Base-by-base conservation (phyloP, 1,140 invertebrate genomes). In the Lasioglossum baleicum region DNA sequence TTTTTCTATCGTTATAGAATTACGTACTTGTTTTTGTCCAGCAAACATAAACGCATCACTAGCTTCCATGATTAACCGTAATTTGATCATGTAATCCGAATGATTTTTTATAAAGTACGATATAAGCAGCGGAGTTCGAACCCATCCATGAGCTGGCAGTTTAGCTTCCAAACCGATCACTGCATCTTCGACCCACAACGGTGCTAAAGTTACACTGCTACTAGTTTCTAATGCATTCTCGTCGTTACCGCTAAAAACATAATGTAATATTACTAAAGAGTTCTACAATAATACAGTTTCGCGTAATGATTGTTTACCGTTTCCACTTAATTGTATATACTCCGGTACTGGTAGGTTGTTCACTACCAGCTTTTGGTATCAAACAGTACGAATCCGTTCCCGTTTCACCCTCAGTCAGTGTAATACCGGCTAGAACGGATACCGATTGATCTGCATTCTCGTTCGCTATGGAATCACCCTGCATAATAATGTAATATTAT, bases 1-100 rank as follows among this genome's bases (percentile, higher is more conserved):
- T 8, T 44, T 48, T 35, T 58, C 15, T 78, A 73, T 48, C 11
- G 60, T 22, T 35, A 78, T 40, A 53, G 31, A 44, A 3, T 26
- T 31, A 66, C 42, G 75, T 91, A 97, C 96, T 92, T 97, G 96
- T 94, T 97, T 98, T 84, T 98, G 97, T 6, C 97, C 97, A 84
- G 97, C 95, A 93, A 97, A 98, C 96, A 98, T 97, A 88, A 98
- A 98, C 15, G 95, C 96, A 90, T 98, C 97, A 83, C 95, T 97
- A 2, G 96, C 95, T 83, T 98, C 97, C 93, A 98, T 96, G 71
- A 93, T 95, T 17, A 98, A 90, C 77, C 95, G 95, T 15, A 98
- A 92, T 67, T 96, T 95, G 66, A 97, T 94, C 13, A 97, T 94
- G 79, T 94, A 94, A 40, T 94, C 93, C 0, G 96, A 96, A 78